Conservation (phyloP, 1,140 invertebrate species). For the Muscidifurax raptorellus region DNA sequence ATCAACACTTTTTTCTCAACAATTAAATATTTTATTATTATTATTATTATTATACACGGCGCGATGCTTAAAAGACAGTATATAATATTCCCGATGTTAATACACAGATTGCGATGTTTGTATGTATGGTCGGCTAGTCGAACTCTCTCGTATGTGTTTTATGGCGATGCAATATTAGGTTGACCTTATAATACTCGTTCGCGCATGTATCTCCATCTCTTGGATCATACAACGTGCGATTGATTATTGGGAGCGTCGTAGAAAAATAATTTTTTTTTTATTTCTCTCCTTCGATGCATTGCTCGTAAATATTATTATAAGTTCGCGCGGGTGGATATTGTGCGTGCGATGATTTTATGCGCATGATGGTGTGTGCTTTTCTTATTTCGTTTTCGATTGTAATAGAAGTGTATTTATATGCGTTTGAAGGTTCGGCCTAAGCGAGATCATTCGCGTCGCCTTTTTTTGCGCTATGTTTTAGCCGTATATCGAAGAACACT, state of each 20-base stretch:
- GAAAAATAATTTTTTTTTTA: conserved; percentile 47
- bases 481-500: neutral
- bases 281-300: conserved; percentile 16
- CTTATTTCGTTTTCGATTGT: neutral
- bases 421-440: neutral
- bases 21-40: neutral
- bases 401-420: neutral
- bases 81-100: too few species aligned
- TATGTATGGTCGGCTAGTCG: conserved; percentile 3
- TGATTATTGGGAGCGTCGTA: conserved; percentile 37
- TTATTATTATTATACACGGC: neutral
- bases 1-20: too few species aligned
- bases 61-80: neutral
- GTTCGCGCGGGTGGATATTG: conserved; percentile 9
- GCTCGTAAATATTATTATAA: too few species aligned
- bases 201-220: neutral
- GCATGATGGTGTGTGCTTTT: neutral
- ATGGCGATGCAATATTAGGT: conserved; percentile 1
- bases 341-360: conserved; percentile 16
- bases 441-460: neutral
- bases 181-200: neutral
- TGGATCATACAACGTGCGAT: conserved; percentile 20
- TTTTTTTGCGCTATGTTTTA: neutral
- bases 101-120: neutral
- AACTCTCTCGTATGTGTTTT: neutral